These are phyloP conservation scores for Dipodomys stephensi DNA, from an alignment of 2,113 vertebrate species.

Conservation along the genomic window DNA sequence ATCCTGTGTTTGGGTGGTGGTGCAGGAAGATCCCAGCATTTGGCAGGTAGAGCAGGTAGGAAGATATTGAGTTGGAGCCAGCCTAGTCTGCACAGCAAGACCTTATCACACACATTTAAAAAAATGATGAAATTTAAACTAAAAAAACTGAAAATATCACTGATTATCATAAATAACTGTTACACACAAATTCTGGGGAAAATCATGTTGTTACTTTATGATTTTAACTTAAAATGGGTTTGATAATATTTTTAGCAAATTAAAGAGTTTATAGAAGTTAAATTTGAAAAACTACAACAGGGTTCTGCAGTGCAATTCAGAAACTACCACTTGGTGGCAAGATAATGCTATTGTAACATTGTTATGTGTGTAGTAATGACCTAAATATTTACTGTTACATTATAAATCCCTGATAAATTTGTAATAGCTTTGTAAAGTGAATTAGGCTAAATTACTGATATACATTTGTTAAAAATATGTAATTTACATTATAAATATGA, in stretches of 20 bases:
- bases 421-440: slow-evolving; percentile 27
- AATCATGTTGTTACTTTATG: not conserved
- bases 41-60: too few relatives aligned
- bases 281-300: not conserved
- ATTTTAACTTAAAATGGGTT: not conserved
- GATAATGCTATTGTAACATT: slow-evolving; percentile 64
- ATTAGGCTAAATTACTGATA: slow-evolving; percentile 22
- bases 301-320: slow-evolving; percentile 30
- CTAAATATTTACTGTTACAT: slow-evolving; percentile 62
- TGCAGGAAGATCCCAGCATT: too few relatives aligned
- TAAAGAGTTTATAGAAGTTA: not conserved
- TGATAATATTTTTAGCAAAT: not conserved
- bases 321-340: slow-evolving; percentile 78
- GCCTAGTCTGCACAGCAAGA: not conserved
- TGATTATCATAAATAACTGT: not conserved
- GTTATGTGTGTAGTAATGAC: slow-evolving; percentile 40
- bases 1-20: too few relatives aligned
- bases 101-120: not conserved
- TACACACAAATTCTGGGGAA: not conserved
- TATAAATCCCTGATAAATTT: slow-evolving; percentile 43
- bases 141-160: not conserved
- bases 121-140: not conserved
- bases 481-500: slow-evolving; percentile 21
- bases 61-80: not conserved
- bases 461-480: not conserved